Conservation (phyloP, 2,888 invertebrate genomes). For the Balanococcus diminutus region DNA sequence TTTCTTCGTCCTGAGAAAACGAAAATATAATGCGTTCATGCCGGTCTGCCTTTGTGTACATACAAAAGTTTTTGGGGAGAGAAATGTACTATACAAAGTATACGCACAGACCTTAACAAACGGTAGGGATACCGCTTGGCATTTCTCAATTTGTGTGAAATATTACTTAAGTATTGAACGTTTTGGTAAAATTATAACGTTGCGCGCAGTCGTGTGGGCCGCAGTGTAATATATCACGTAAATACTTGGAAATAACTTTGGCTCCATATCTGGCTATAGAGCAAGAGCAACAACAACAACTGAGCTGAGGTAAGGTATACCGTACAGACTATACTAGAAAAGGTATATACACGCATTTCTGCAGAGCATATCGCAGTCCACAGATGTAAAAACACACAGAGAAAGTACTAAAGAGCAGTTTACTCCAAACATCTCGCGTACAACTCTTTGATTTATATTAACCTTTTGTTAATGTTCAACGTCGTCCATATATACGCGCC, state of each 20-base stretch:
- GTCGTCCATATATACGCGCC: not conserved
- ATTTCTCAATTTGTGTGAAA: constrained; percentile 34
- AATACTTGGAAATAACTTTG: constrained; percentile 41
- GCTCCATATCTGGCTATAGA: constrained; percentile 32
- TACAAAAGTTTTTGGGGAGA: not conserved
- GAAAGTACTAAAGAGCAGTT: constrained; percentile 36
- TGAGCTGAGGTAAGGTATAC: not conserved
- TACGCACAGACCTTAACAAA: not conserved
- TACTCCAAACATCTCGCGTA: not conserved
- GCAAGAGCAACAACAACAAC: not conserved
- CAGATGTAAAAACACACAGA: constrained; percentile 29
- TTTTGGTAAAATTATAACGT: constrained; percentile 29
- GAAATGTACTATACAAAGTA: not conserved
- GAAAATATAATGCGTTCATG: too few relatives aligned
- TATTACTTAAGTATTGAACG: constrained; percentile 26
- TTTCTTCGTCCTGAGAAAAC: not conserved
- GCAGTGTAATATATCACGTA: constrained; percentile 36
- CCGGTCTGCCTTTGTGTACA: not conserved
- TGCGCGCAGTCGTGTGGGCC: constrained; percentile 28
- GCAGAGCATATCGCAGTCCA: constrained; percentile 18
- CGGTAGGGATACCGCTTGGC: not conserved
- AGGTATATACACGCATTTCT: constrained; percentile 2
- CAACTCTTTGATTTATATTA: constrained; percentile 42
- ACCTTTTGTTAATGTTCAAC: constrained; percentile 39
- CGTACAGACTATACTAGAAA: not conserved